Base-by-base conservation (phyloP, 2,888 invertebrate genomes). In the Elegia similella region DNA sequence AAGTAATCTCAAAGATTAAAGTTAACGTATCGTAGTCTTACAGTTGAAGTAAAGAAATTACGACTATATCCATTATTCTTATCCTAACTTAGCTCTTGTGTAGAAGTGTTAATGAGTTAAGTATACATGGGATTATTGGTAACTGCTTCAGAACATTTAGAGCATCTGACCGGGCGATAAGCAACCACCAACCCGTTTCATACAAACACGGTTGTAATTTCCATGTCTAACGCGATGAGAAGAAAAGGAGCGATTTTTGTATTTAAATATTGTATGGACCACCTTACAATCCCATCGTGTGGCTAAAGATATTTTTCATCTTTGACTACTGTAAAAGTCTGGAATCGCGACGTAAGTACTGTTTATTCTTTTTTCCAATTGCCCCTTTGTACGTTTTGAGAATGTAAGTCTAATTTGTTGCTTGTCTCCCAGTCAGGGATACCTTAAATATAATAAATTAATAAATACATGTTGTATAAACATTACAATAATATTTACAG, bases 401-500 rank as follows among this genome's bases (percentile, higher is more conserved):
- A 23, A 3, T 23, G 23, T 23, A 23, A 3, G 23, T 23, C 2
- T 23, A 5, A 23, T 23, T 38, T 12, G 10, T 46, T 16, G 15
- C 7, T 7, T 16, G 23, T 16, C 46, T 16, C n/a, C 30, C 47
- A 29, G 30, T 47, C 47, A 47, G 46, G 16, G 0, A 43, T 53
- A 55, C 62, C 62, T 59, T 60, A 56, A 62, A 56, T 62, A 60
- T 59, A 61, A 43, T 53, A 55, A 62, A 63, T 59, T 60, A n/a
- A n/a, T n/a, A 56, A 62, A 56, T 62, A 60, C 59, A 61, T 55
- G 38, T 16, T 55, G 15, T 57, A 43, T 60, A 38, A 12, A 50
- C 6, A 23, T 46, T 50, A 65, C 52, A 62, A 58, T 62, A 59
- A 64, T 67, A 70, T 68, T 66, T 68, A 70, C 65, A 72, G 43